Evolutionary conservation across 1,140 invertebrate genomes (phyloP).

Genomic region (Druon quercuslanigerum): DNA sequence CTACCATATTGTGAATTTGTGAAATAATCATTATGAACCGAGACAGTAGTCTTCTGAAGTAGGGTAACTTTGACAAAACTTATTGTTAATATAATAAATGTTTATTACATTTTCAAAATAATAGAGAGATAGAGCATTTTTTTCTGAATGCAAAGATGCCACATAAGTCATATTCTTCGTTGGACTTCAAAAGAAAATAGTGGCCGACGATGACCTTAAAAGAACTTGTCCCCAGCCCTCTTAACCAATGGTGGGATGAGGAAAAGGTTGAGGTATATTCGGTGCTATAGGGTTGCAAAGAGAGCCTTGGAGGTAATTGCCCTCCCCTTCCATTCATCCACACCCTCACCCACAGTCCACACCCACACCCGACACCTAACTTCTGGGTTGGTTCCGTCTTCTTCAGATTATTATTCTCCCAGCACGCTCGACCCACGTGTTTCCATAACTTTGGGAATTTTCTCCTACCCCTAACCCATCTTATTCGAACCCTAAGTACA

Average conservation of each 20-base stretch:
- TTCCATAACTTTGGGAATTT: conserved; percentile 30
- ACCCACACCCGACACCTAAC: conserved; percentile 24
- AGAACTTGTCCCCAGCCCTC: too few species aligned
- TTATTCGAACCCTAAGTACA: conserved; percentile 9
- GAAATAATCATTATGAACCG: too few species aligned
- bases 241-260: background rate
- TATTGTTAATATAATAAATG: too few species aligned
- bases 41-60: too few species aligned
- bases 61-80: too few species aligned
- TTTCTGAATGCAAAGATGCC: too few species aligned
- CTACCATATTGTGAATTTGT: too few species aligned
- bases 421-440: conserved; percentile 32
- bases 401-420: conserved; percentile 48
- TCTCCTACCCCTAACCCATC: conserved; percentile 8
- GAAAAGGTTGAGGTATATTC: background rate
- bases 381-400: conserved; percentile 20
- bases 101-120: too few species aligned
- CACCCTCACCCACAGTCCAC: conserved; percentile 26
- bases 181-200: too few species aligned
- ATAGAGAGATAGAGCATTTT: too few species aligned
- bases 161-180: too few species aligned
- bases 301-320: conserved; percentile 39
- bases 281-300: conserved; percentile 6
- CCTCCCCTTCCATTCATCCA: background rate
- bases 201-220: too few species aligned